phyloP scores from a whole-genome alignment of 1,140 invertebrate genomes.

The Drosophila truncata region DNA sequence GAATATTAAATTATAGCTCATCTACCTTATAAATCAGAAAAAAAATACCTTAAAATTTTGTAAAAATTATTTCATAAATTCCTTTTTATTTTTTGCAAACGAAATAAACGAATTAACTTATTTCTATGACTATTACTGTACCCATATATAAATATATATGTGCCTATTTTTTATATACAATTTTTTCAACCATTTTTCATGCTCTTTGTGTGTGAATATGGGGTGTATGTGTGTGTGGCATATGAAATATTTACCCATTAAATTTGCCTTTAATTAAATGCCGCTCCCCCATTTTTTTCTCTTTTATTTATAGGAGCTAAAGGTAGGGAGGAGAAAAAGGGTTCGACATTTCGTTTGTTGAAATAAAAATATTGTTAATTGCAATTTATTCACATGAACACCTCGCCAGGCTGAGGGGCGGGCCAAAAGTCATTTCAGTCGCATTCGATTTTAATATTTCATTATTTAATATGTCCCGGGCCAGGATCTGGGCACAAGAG shows the following conservation, averaged over 20 bases:
- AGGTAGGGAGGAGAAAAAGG: not conserved
- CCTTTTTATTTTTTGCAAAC: not conserved
- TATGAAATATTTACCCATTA: conserved; percentile 83
- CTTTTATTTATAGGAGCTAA: conserved; percentile 17
- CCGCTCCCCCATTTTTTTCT: conserved; percentile 28
- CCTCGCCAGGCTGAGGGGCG: conserved; percentile 36
- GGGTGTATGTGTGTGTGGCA: conserved; percentile 23
- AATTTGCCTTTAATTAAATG: conserved; percentile 84
- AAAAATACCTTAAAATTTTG: no score
- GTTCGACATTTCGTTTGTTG: conserved; percentile 71
- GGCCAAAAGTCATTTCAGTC: conserved; percentile 33
- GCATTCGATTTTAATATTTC: conserved; percentile 82
- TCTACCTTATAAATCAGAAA: no score
- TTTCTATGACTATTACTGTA: conserved; percentile 3
- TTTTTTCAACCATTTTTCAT: conserved; percentile 29
- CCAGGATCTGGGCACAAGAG: not conserved
- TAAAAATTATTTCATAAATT: no score
- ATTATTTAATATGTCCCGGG: conserved; percentile 68
- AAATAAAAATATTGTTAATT: conserved; percentile 85
- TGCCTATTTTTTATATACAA: conserved; percentile 20
- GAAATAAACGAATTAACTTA: not conserved
- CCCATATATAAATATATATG: conserved; percentile 12
- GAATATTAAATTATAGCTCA: no score
- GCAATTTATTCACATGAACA: conserved; percentile 85
- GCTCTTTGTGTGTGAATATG: conserved; percentile 16